Evolutionary conservation across 2,888 invertebrate genomes (phyloP).

Genomic region (Lasioglossum morio): DNA sequence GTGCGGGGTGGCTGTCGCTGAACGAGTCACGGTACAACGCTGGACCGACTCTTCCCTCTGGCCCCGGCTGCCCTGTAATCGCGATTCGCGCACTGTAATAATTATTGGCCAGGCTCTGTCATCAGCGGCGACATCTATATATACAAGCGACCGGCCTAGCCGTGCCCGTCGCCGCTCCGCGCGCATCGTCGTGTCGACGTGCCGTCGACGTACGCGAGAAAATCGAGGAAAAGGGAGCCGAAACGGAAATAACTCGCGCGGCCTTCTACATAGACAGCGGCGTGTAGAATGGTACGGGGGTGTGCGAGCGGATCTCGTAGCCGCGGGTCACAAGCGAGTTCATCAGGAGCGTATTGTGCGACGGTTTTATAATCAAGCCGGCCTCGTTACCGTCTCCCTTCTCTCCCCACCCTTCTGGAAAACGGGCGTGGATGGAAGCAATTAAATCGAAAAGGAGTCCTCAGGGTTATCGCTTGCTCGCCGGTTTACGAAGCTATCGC

Average conservation of each 20-base stretch:
- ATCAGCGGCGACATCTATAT: conserved; percentile 82
- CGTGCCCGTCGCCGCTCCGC: conserved; percentile 23
- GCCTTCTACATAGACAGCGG: conserved; percentile 16
- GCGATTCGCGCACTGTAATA: conserved; percentile 83
- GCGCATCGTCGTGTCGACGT: background rate
- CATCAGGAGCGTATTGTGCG: conserved; percentile 74
- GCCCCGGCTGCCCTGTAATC: conserved; percentile 81
- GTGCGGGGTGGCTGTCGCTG: conserved; percentile 40
- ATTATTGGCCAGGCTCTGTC: conserved; percentile 83
- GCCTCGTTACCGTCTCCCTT: conserved; percentile 42
- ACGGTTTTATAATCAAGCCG: conserved; percentile 74
- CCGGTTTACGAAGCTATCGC: background rate
- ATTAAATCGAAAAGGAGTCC: background rate
- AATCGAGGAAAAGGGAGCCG: conserved; percentile 63
- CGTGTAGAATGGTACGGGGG: conserved; percentile 23
- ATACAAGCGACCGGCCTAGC: conserved; percentile 46
- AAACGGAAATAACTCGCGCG: conserved; percentile 68
- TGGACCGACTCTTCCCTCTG: conserved; percentile 38
- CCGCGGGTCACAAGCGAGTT: conserved; percentile 51
- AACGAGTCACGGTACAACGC: conserved; percentile 30
- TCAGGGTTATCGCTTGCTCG: background rate
- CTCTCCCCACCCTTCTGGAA: background rate
- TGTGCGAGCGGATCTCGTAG: conserved; percentile 1
- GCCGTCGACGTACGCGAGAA: conserved; percentile 30
- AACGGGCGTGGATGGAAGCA: background rate